Evolutionary conservation across 2,113 vertebrate species (phyloP).

Genomic region (Sterrhoptilus dennistouni): DNA sequence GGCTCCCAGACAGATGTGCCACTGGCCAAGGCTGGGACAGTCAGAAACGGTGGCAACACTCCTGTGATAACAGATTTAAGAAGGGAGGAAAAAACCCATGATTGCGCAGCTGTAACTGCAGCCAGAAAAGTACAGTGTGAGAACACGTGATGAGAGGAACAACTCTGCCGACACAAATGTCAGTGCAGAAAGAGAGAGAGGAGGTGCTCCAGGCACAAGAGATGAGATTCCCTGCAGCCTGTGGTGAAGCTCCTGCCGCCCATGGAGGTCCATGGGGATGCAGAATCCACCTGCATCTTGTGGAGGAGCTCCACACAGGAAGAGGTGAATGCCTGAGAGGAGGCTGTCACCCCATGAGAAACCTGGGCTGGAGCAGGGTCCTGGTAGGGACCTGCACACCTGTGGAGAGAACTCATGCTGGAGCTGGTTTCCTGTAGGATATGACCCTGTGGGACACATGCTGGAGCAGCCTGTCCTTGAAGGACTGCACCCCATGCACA

Average conservation of each 20-base stretch:
- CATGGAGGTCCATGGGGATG: not conserved
- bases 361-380: not conserved
- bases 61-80: not conserved
- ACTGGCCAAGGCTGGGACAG: not conserved
- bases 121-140: not conserved
- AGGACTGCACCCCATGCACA: not conserved
- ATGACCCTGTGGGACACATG: not conserved
- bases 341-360: not conserved
- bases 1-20: accelerated
- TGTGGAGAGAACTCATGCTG: not conserved
- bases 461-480: not conserved
- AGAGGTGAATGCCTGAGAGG: not conserved
- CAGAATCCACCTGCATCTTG: not conserved
- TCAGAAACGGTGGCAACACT: not conserved
- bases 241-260: not conserved
- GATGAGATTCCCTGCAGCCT: no score
- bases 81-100: accelerated
- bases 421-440: not conserved
- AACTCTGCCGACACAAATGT: not conserved
- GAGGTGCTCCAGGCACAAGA: accelerated
- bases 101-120: not conserved
- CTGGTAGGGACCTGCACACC: not conserved
- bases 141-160: not conserved
- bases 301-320: not conserved
- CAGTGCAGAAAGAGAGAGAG: not conserved